A percentile compares a stretch with the other conserved stretches of the same genome.
Conservation (phyloP, 2,113 vertebrate species). For the Nycticorax nycticorax region DNA sequence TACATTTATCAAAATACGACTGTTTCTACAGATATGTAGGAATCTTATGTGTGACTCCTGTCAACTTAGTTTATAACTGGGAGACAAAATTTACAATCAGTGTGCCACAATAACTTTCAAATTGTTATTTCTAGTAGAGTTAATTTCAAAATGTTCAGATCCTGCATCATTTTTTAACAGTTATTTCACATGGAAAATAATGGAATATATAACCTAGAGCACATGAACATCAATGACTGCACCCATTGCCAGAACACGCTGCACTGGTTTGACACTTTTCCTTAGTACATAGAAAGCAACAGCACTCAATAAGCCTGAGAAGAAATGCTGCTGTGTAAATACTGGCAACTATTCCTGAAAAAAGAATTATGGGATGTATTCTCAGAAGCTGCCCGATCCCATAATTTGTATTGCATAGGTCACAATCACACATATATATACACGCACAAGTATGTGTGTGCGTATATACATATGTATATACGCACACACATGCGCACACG, state of each 20-base stretch:
- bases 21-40: slow-evolving; percentile 60
- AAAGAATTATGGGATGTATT: slow-evolving; percentile 80
- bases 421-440: slow-evolving; percentile 81
- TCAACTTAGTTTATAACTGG: slow-evolving; percentile 62
- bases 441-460: background rate
- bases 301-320: slow-evolving; percentile 88
- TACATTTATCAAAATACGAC: slow-evolving; percentile 68
- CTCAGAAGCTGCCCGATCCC: slow-evolving; percentile 77
- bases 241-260: slow-evolving; percentile 68
- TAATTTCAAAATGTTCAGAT: slow-evolving; percentile 54
- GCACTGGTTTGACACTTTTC: slow-evolving; percentile 74
- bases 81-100: slow-evolving; percentile 73
- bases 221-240: slow-evolving; percentile 68
- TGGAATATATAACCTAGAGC: slow-evolving; percentile 53
- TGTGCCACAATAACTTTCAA: slow-evolving; percentile 67
- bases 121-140: slow-evolving; percentile 47
- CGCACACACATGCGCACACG: slow-evolving; percentile 37
- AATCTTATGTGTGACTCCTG: slow-evolving; percentile 53
- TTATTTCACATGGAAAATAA: slow-evolving; percentile 62
- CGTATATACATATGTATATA: slow-evolving; percentile 44
- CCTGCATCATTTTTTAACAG: slow-evolving; percentile 45
- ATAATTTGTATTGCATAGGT: slow-evolving; percentile 91
- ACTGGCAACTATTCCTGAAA: slow-evolving; percentile 86
- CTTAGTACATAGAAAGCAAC: slow-evolving; percentile 81
- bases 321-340: slow-evolving; percentile 85